phyloP scores from a whole-genome alignment of 2,113 vertebrate species.

The Melanerpes formicivorus region DNA sequence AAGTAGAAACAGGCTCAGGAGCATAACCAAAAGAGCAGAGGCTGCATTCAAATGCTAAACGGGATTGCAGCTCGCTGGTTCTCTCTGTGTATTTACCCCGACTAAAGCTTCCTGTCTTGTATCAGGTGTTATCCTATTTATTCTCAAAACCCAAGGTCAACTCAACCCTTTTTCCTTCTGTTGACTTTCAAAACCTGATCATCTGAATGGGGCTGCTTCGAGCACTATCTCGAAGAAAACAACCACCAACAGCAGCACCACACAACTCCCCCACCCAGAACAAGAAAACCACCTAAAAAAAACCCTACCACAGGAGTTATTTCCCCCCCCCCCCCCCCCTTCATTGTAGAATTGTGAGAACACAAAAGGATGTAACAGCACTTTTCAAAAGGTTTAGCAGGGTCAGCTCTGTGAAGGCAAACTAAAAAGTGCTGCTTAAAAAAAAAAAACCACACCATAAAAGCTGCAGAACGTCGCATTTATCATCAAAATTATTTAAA shows the following conservation, averaged over 20 bases:
- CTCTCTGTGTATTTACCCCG: slow-evolving; percentile 18
- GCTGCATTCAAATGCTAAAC: slow-evolving; percentile 52
- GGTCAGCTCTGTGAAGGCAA: slow-evolving; percentile 14
- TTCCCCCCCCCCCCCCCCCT: slow-evolving; percentile 35
- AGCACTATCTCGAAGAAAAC: background rate
- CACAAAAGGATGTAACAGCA: slow-evolving; percentile 32
- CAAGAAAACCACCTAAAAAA: background rate
- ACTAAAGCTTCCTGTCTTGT: slow-evolving; percentile 42
- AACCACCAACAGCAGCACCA: no score
- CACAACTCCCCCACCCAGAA: no score
- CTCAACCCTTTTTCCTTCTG: slow-evolving; percentile 42
- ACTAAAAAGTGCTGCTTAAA: slow-evolving; percentile 30
- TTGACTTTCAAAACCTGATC: slow-evolving; percentile 65
- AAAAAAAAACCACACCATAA: background rate
- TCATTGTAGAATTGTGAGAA: slow-evolving; percentile 33
- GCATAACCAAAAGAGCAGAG: slow-evolving; percentile 52
- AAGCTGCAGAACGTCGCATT: slow-evolving; percentile 15
- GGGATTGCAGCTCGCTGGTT: slow-evolving; percentile 41
- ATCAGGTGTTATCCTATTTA: slow-evolving; percentile 64
- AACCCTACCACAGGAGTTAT: slow-evolving; percentile 34
- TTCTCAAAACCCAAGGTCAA: slow-evolving; percentile 67
- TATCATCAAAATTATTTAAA: slow-evolving; percentile 64
- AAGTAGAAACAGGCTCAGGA: slow-evolving; percentile 72
- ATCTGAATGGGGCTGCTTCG: background rate
- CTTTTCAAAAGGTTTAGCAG: slow-evolving; percentile 56